Evolutionary conservation across 2,888 invertebrate genomes (phyloP), one percentile per base, ranked within the genome.

Genomic region (Stegophylla sp.): DNA sequence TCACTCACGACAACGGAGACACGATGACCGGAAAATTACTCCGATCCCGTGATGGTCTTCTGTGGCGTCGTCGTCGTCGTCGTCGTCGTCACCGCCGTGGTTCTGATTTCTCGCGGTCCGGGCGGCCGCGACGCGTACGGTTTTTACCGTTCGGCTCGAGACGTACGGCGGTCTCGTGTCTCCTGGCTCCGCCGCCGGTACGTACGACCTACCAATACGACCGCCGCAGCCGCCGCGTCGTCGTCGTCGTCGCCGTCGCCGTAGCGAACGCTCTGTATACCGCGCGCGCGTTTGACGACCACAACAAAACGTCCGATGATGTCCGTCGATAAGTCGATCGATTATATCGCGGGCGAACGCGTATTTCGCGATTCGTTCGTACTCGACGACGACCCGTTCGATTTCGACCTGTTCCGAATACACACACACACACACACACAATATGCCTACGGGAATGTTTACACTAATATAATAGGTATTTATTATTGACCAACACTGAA

Each of bases 31-130:
- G 66, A 53, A 17, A 41, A 34, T 64, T 64, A 66, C 64, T 75
- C 64, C 75, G 75, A 12, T 28, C 71, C 48, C 73, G 73, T 15
- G n/a, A n/a, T n/a, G n/a, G n/a, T n/a, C n/a, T n/a, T n/a, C n/a
- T n/a, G n/a, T n/a, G 51, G 51, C 3, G 4, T n/a, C 1, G 53
- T 45, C 45, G 3, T 45, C 45, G 45, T 5, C 10, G 45, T 45
- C 13, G 20, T 20, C n/a, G 20, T 10, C 20, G 53, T 5, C 10
- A 20, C n/a, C 10, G 20, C 20, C 53, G 53, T n/a, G 34, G 34
- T n/a, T n/a, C 34, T 34, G 7, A 34, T 34, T 7, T 7, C 7
- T 34, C 7, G 34, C 7, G 4, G 34, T 34, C 7, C 34, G 34
- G 34, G 34, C 34, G 34, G 34, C 34, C 34, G 34, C 34, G 34